These are phyloP conservation scores for Nomada ferruginata DNA, from an alignment of 2,888 invertebrate species.

Conservation along the genomic window DNA sequence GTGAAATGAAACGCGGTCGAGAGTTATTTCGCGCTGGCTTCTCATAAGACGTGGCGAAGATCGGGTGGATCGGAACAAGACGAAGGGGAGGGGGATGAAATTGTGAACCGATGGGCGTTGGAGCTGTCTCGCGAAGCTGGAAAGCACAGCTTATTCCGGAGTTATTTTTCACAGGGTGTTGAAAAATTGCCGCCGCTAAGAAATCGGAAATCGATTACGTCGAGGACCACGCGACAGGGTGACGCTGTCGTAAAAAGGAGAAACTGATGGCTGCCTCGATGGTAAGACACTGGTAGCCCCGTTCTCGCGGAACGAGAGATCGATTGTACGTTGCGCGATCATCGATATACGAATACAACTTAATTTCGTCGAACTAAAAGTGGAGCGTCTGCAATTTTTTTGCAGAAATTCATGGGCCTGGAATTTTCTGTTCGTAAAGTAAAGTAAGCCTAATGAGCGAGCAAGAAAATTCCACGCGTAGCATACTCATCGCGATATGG, in stretches of 20 bases:
- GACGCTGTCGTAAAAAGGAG: slow-evolving; percentile 44
- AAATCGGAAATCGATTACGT: slow-evolving; percentile 82
- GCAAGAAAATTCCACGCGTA: background rate
- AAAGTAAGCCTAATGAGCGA: background rate
- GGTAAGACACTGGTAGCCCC: slow-evolving; percentile 55
- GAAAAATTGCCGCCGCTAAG: slow-evolving; percentile 80
- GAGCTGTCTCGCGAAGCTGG: slow-evolving; percentile 37
- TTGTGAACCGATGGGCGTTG: slow-evolving; percentile 13
- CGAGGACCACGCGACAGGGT: slow-evolving; percentile 56
- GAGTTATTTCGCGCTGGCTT: slow-evolving; percentile 14
- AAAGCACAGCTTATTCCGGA: slow-evolving; percentile 75
- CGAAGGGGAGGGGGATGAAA: slow-evolving; percentile 14
- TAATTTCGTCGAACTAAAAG: slow-evolving; percentile 45
- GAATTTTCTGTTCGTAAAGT: background rate
- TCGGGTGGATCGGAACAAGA: background rate
- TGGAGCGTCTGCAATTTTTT: background rate
- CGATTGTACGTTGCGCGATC: slow-evolving; percentile 53
- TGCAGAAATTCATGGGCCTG: background rate
- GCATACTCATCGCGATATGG: background rate
- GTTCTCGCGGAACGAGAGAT: slow-evolving; percentile 50
- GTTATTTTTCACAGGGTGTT: slow-evolving; percentile 80
- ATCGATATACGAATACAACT: slow-evolving; percentile 46
- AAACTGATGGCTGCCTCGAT: slow-evolving; percentile 64
- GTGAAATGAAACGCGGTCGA: slow-evolving; percentile 7
- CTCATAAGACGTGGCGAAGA: background rate